Percentiles rank a stretch among this genome's conserved stretches.
Conservation (phyloP, 2,113 vertebrate genomes). For the cattle (Bos taurus) region DNA sequence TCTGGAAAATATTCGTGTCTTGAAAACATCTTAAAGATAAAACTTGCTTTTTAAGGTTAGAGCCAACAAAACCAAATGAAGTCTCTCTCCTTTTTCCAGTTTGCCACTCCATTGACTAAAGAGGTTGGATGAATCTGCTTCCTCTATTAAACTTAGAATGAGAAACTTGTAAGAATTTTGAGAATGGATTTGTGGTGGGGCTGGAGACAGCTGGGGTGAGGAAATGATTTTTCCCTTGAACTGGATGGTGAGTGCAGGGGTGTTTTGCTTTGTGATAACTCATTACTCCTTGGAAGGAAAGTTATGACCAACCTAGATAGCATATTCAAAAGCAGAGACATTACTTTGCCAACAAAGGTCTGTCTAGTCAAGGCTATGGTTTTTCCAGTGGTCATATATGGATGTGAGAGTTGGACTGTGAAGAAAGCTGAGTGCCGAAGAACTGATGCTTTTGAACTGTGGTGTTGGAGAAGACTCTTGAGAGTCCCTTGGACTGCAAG, state of each 20-base stretch:
- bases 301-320: too few species aligned
- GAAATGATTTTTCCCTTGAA: background rate
- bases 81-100: background rate
- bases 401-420: too few species aligned
- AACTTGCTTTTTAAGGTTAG: background rate
- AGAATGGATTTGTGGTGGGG: background rate
- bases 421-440: too few species aligned
- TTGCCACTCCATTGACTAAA: background rate
- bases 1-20: conserved; percentile 32
- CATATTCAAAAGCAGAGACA: too few species aligned
- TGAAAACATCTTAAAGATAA: conserved; percentile 37
- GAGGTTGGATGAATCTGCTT: background rate
- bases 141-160: background rate
- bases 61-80: background rate
- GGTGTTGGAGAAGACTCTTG: too few species aligned
- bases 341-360: too few species aligned
- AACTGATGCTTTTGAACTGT: too few species aligned
- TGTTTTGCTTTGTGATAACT: background rate
- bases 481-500: too few species aligned
- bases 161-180: background rate
- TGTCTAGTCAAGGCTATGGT: too few species aligned
- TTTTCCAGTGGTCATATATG: too few species aligned
- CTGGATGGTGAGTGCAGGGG: background rate
- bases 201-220: background rate
- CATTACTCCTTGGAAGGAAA: too few species aligned